phyloP scores from a whole-genome alignment of 2,113 vertebrate species.

The Desmodus rotundus region DNA sequence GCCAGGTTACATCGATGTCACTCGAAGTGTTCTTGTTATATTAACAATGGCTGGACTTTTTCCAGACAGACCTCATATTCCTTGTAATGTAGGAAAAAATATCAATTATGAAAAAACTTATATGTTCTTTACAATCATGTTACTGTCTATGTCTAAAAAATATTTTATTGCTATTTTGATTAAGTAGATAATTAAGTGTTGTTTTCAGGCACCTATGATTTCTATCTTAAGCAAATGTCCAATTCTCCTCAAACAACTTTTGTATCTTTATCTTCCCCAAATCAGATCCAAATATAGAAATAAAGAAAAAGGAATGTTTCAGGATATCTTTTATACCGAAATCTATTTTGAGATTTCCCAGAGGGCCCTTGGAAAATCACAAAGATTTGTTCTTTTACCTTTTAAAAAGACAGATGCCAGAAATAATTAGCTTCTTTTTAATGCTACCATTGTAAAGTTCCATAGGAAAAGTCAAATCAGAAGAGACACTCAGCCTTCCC shows the following conservation, averaged over 20 bases:
- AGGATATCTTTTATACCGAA: constrained; percentile 24
- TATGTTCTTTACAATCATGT: not conserved
- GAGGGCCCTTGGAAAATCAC: constrained; percentile 5
- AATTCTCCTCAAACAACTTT: constrained; percentile 24
- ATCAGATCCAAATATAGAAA: constrained; percentile 47
- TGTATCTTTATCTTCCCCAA: constrained; percentile 19
- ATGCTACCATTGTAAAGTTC: constrained; percentile 6
- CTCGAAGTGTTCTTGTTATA: no score
- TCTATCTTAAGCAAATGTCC: constrained; percentile 24
- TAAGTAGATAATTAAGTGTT: not conserved
- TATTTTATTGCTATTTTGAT: constrained; percentile 22
- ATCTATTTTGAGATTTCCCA: constrained; percentile 56
- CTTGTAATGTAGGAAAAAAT: not conserved
- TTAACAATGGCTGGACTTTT: no score
- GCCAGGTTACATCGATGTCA: no score
- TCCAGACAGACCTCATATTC: no score
- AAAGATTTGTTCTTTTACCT: constrained; percentile 54
- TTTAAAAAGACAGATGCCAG: constrained; percentile 41
- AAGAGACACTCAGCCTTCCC: not conserved
- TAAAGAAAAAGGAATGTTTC: not conserved
- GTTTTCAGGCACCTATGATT: not conserved
- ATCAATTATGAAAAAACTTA: not conserved
- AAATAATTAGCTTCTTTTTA: constrained; percentile 33
- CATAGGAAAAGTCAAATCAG: constrained; percentile 13
- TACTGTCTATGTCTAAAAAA: not conserved